Conservation (phyloP, 2,113 vertebrate species). For the Oryzias melastigma region DNA sequence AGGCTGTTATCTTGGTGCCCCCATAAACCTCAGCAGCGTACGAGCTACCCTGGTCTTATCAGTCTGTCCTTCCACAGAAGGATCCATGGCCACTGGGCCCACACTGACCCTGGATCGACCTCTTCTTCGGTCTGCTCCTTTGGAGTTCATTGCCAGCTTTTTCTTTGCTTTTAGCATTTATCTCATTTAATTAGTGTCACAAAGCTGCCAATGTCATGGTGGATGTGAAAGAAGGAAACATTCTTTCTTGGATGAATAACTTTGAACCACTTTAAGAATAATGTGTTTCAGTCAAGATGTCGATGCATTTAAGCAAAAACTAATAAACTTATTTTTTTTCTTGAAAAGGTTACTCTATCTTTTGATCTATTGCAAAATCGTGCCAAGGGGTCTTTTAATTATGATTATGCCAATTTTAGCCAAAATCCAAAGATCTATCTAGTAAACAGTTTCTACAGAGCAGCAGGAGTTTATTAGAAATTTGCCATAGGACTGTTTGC, state of each 20-base stretch:
- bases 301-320: no score
- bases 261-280: no score
- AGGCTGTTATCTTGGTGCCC: conserved; percentile 70
- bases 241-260: background rate
- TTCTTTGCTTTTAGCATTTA: conserved; percentile 13
- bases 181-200: conserved; percentile 15
- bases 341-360: no score
- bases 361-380: no score
- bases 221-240: conserved; percentile 2
- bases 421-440: no score
- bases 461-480: no score
- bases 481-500: no score
- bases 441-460: no score
- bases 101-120: conserved; percentile 60
- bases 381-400: no score
- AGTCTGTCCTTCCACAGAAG: conserved; percentile 64
- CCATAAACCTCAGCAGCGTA: conserved; percentile 62
- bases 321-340: no score
- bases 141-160: conserved; percentile 37
- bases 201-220: conserved; percentile 37
- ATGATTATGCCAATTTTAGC: no score
- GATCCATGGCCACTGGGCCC: conserved; percentile 67
- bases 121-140: conserved; percentile 59
- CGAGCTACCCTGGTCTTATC: conserved; percentile 73
- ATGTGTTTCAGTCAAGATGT: no score